Conservation (phyloP, 2,888 invertebrate species). For the Callinectes sapidus region DNA sequence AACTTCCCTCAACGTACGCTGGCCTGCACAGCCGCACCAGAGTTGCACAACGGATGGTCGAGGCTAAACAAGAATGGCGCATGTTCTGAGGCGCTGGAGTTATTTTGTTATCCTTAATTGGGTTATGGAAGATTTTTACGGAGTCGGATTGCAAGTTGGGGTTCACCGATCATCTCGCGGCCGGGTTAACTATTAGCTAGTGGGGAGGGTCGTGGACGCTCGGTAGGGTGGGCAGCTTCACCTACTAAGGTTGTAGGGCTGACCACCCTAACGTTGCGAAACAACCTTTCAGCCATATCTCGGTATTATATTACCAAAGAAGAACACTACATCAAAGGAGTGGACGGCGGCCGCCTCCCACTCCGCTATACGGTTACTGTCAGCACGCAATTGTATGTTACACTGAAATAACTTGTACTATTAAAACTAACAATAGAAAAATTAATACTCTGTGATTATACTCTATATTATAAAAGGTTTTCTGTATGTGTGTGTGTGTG, state of each 20-base stretch:
- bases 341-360: neutral
- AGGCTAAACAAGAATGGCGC: neutral
- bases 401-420: constrained; percentile 23
- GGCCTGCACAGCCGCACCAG: neutral
- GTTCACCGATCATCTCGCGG: neutral
- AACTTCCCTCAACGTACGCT: neutral
- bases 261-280: neutral
- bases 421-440: neutral
- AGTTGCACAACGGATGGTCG: neutral
- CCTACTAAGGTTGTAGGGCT: neutral
- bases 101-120: neutral
- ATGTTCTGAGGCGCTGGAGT: neutral
- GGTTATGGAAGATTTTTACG: neutral
- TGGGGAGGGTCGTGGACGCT: neutral
- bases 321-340: constrained; percentile 17
- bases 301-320: constrained; percentile 15
- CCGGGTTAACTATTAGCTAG: neutral
- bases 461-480: neutral
- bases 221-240: neutral
- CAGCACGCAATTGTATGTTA: neutral
- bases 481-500: neutral
- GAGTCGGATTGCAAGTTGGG: neutral
- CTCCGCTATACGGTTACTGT: neutral
- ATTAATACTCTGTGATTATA: neutral
- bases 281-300: constrained; percentile 22